Evolutionary conservation across 2,888 invertebrate genomes (phyloP).

Genomic region (Petrolisthes cinctipes): DNA sequence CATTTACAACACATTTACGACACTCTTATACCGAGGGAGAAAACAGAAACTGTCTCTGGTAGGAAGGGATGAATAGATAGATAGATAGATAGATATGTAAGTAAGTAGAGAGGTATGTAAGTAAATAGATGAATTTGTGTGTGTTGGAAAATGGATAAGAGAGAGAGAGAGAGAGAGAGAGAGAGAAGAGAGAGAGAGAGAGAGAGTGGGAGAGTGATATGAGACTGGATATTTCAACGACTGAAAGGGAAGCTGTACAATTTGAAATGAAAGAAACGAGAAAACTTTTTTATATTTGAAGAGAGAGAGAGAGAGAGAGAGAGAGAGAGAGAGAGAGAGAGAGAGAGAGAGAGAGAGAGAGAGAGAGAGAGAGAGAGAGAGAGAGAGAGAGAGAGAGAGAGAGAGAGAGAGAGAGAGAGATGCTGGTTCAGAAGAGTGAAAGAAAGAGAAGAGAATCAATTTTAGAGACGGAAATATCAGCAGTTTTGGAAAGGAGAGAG

Average conservation of each 20-base stretch:
- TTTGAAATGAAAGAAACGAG: too few relatives aligned
- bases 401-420: not conserved
- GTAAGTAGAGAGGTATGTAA: not conserved
- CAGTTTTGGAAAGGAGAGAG: not conserved
- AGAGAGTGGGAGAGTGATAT: not conserved
- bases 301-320: not conserved
- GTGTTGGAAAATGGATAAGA: too few relatives aligned
- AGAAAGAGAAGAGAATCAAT: not conserved
- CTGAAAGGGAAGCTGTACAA: too few relatives aligned
- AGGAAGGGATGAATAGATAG: not conserved
- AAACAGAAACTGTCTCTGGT: not conserved
- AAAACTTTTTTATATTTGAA: too few relatives aligned
- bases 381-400: slow-evolving; percentile 1
- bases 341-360: not conserved
- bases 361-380: slow-evolving; percentile 1
- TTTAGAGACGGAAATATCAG: not conserved
- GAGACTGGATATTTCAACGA: not conserved
- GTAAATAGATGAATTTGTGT: too few relatives aligned
- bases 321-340: not conserved
- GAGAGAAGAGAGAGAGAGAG: not conserved
- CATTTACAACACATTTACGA: too few relatives aligned
- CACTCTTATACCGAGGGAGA: too few relatives aligned
- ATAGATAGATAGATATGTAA: not conserved
- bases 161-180: slow-evolving; percentile 4
- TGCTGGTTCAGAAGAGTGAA: not conserved